Evolutionary conservation across 1,140 invertebrate species (phyloP).

Genomic region (Hirudo medicinalis): DNA sequence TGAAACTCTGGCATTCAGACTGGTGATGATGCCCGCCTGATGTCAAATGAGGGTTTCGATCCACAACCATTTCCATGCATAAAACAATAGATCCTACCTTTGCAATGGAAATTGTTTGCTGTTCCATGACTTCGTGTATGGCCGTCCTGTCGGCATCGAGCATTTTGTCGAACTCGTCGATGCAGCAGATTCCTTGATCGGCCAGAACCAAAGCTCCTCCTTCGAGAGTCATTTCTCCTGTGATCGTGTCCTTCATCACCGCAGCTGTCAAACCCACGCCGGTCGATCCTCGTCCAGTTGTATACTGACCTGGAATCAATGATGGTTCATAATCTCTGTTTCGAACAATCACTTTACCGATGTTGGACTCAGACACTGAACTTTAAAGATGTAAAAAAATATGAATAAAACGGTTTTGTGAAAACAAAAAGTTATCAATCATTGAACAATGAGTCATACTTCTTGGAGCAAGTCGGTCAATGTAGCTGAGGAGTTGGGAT

Average conservation of each 20-base stretch:
- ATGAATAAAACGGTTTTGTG: neutral
- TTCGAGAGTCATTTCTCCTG: conserved; percentile 91
- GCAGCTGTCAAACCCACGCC: conserved; percentile 96
- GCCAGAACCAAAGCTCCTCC: conserved; percentile 94
- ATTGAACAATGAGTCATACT: conserved; percentile 44
- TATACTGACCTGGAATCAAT: conserved; percentile 61
- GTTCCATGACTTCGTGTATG: conserved; percentile 98
- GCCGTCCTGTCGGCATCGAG: conserved; percentile 84
- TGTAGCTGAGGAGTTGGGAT: conserved; percentile 86
- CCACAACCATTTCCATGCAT: too few species aligned
- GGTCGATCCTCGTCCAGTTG: conserved; percentile 88
- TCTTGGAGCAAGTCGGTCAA: conserved; percentile 78
- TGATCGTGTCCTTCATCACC: conserved; percentile 91
- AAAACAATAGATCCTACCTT: conserved; percentile 50
- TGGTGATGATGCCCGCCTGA: conserved; percentile 91
- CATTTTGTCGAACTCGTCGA: conserved; percentile 99
- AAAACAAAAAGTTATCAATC: neutral
- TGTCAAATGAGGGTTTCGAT: conserved; percentile 24
- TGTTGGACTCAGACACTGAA: neutral
- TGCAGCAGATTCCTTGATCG: conserved; percentile 86
- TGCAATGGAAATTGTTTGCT: conserved; percentile 98
- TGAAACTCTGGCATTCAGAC: conserved; percentile 85
- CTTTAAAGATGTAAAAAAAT: neutral
- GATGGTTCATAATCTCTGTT: too few species aligned
- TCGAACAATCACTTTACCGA: too few species aligned